Evolutionary conservation across 2,888 invertebrate species (phyloP), one percentile per base, ranked within the genome.

Genomic region (Venustoraphidia nigricollis): DNA sequence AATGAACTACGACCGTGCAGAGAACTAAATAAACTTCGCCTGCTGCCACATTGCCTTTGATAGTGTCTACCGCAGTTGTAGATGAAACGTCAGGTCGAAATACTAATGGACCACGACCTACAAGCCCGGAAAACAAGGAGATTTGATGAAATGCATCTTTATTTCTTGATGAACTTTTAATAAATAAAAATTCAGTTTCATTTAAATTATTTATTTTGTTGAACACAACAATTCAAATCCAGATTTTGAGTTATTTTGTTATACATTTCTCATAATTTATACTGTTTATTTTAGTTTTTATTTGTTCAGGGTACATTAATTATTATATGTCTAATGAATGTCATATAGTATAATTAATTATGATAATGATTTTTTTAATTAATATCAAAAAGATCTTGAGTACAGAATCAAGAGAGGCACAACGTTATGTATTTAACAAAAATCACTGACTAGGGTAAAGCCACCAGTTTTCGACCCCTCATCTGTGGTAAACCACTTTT

Each of bases 331-430:
- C 44, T 35, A 34, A 44, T 44, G 36, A 44, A 36, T 14, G 36
- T 36, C 11, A 44, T 36, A 44, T 36, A 36, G 34, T 42, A 14
- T 42, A 34, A 42, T 42, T 17, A 14, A 10, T 34, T 17, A 34
- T 34, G 11, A 34, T 42, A 34, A 34, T 42, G 27, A 42, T 42
- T 42, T 14, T 38, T 44, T 14, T 52, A 53, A 52, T 54, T 56
- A 56, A 58, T 59, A 59, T 59, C 57, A 59, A 59, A 58, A 58
- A 57, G 56, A 51, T 58, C 57, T 59, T 58, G 58, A 58, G 56
- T 58, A 56, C 56, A 54, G 55, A 56, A 55, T 58, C 57, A 58
- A 58, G 58, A 57, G 56, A 60, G 59, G 59, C 59, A 60, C 59
- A 58, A 59, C 59, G 58, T 60, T 58, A 55, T 54, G 57, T 57